Evolutionary conservation across 2,888 invertebrate species (phyloP).

Genomic region (Athrips mouffetella): DNA sequence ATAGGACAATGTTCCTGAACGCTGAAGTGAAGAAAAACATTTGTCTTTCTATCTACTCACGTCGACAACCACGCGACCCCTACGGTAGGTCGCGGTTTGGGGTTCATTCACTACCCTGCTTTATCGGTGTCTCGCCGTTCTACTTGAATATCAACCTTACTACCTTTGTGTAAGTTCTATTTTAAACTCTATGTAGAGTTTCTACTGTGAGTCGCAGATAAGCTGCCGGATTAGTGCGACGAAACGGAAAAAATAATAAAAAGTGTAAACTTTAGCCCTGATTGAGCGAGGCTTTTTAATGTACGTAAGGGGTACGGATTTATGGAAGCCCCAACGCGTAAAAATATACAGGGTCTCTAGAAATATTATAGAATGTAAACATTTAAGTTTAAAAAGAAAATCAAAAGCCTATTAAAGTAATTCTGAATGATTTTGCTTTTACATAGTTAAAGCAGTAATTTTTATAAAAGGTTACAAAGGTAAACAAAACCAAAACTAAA

Average conservation of each 20-base stretch:
- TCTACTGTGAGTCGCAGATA: slow-evolving; percentile 66
- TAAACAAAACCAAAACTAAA: no score
- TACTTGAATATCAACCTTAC: slow-evolving; percentile 30
- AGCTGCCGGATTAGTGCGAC: slow-evolving; percentile 64
- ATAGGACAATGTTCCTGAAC: no score
- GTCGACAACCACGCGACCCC: slow-evolving; percentile 47
- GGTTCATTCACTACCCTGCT: slow-evolving; percentile 60
- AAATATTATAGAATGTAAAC: no score
- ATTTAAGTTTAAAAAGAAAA: no score
- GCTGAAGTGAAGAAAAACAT: neutral
- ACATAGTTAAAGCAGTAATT: no score
- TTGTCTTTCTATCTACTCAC: neutral
- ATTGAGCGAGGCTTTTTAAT: slow-evolving; percentile 44
- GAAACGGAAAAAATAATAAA: slow-evolving; percentile 61
- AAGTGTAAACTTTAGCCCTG: slow-evolving; percentile 49
- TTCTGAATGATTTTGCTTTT: no score
- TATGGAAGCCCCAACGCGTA: neutral
- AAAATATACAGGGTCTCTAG: no score
- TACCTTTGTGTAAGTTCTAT: slow-evolving; percentile 20
- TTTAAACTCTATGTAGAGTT: slow-evolving; percentile 34
- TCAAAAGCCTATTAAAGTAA: no score
- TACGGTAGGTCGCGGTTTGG: slow-evolving; percentile 71
- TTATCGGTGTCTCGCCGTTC: slow-evolving; percentile 37
- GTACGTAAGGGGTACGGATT: neutral
- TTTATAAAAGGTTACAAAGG: no score